Base-by-base conservation (phyloP, 2,888 invertebrate species). In the Tinea trinotella region DNA sequence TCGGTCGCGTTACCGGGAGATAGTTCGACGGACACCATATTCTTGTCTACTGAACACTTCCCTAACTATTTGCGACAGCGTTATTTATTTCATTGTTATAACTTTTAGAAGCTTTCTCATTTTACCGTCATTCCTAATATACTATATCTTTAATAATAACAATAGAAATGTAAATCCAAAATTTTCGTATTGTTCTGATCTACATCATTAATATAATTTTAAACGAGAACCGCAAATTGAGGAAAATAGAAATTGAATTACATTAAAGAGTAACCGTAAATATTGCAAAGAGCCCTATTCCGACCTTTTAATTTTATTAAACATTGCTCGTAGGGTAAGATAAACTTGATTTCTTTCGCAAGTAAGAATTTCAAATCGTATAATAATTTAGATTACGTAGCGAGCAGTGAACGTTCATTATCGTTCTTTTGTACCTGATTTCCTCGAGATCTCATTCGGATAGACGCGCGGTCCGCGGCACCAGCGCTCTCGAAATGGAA, bases 391-490 rank as follows among this genome's bases (percentile, higher is more conserved):
- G 85, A 85, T 85, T 85, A 82, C 81, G 79, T 76, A 80, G 84
- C 80, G 77, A 81, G 81, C 81, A 83, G 84, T 83, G 81, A 84
- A 71, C 84, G 79, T 85, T 85, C 84, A 85, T 85, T 85, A 84
- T 85, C 84, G 83, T 84, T 81, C 84, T 85, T 85, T 85, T 84
- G 85, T 85, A 85, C 77, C 78, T 79, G 85, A 85, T 85, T 84
- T 83, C 77, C 80, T 74, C 64, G 72, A 85, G 85, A 85, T 85
- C 84, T 81, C 85, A 85, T 85, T 84, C 83, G 77, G 85, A 85
- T 85, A 85, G 81, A 81, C 77, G 76, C 70, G 68, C 74, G 70
- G 79, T 78, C 82, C 80, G 74, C 80, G 78, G 77, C 76, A 75
- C 77, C 76, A 74, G 80, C 75, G 76, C 73, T 74, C 81, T 74